Evolutionary conservation across 2,888 invertebrate genomes (phyloP).

Genomic region (Automeris io): DNA sequence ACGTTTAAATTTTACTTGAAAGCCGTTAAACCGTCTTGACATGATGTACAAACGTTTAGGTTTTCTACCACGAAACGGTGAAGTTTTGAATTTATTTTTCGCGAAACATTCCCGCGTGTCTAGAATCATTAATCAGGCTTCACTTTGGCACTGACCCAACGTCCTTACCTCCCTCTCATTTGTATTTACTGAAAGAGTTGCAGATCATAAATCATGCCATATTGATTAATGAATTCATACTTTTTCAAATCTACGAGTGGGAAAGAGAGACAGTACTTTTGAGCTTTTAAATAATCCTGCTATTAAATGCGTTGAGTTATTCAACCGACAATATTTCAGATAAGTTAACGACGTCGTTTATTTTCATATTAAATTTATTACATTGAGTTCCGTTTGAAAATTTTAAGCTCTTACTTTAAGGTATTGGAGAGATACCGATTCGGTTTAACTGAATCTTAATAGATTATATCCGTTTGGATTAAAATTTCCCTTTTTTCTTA

Average conservation of each 20-base stretch:
- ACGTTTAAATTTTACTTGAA: neutral
- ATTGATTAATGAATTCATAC: slow-evolving; percentile 67
- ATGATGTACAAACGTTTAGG: slow-evolving; percentile 16
- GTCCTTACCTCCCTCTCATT: slow-evolving; percentile 66
- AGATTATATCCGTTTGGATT: neutral
- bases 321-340: slow-evolving; percentile 40
- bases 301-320: slow-evolving; percentile 25
- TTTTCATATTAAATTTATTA: slow-evolving; percentile 40
- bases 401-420: slow-evolving; percentile 26
- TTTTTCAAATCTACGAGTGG: slow-evolving; percentile 45
- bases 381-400: slow-evolving; percentile 28
- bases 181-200: slow-evolving; percentile 73
- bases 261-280: neutral
- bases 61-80: slow-evolving; percentile 18
- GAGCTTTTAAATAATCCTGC: slow-evolving; percentile 13
- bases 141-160: slow-evolving; percentile 73
- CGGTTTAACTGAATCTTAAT: slow-evolving; percentile 19
- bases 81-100: slow-evolving; percentile 59
- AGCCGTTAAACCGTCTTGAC: neutral
- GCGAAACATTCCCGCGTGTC: slow-evolving; percentile 52
- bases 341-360: slow-evolving; percentile 44
- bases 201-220: slow-evolving; percentile 64
- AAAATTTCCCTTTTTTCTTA: neutral
- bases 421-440: slow-evolving; percentile 27
- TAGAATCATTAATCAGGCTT: slow-evolving; percentile 71